Evolutionary conservation across 2,797 vertebrate species (phyloP).

Genomic region (Geotrypetes seraphini): DNA sequence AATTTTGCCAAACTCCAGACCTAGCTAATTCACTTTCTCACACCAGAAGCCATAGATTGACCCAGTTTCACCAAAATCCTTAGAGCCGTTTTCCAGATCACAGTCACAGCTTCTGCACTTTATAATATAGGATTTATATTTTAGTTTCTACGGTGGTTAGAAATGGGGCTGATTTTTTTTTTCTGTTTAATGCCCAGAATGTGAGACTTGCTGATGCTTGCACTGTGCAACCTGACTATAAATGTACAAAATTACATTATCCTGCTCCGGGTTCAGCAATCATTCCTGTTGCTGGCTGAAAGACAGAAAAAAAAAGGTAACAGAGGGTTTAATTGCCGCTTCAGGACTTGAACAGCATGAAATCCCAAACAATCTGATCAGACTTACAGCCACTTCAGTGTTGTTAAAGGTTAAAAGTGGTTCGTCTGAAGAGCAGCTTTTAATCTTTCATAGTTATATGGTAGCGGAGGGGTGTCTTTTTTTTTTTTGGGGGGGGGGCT

Average conservation of each 20-base stretch:
- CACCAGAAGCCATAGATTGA: too few species aligned
- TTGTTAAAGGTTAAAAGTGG: conserved; percentile 32
- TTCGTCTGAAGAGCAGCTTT: conserved; percentile 3
- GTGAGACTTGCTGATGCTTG: conserved; percentile 20
- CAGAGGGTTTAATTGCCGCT: conserved; percentile 34
- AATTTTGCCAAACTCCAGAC: too few species aligned
- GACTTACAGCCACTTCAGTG: conserved; percentile 15
- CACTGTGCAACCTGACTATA: conserved; percentile 1
- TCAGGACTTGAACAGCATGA: conserved; percentile 27
- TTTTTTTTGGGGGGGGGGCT: not conserved
- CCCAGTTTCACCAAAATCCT: too few species aligned
- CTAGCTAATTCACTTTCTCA: too few species aligned
- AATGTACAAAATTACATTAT: conserved; percentile 14
- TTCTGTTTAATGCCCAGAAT: conserved; percentile 1
- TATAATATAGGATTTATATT: too few species aligned
- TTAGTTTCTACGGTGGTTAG: too few species aligned
- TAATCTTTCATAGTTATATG: not conserved
- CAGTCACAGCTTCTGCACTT: too few species aligned
- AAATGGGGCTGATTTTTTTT: conserved; percentile 24
- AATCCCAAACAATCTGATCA: conserved; percentile 25
- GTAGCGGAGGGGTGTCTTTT: not conserved
- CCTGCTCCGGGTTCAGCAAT: conserved; percentile 17
- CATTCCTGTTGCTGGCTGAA: conserved; percentile 22
- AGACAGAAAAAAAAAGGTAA: conserved; percentile 19
- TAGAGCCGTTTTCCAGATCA: too few species aligned